phyloP scores from a whole-genome alignment of 2,888 invertebrate genomes.

The Noctua pronuba region DNA sequence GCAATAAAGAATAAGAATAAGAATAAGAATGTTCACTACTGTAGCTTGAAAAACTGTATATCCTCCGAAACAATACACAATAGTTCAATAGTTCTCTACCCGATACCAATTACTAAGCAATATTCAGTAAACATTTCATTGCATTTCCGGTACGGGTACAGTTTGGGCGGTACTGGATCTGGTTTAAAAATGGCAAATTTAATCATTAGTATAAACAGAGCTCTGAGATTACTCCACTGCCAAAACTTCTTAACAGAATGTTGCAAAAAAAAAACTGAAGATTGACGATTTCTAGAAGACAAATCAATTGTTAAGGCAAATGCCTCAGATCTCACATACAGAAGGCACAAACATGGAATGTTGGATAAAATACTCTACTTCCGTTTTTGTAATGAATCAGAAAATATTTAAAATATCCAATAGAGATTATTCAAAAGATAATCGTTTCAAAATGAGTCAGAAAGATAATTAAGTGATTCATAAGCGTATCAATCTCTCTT shows the following conservation, averaged over 20 bases:
- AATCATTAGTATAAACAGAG: background rate
- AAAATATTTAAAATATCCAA: background rate
- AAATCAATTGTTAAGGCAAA: background rate
- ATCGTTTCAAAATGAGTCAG: conserved; percentile 19
- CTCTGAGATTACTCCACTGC: background rate
- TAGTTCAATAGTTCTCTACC: background rate
- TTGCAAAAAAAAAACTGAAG: background rate
- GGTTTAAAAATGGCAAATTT: background rate
- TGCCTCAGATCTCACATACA: background rate
- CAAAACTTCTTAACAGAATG: background rate
- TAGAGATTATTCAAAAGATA: background rate
- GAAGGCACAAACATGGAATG: background rate
- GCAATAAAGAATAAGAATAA: too few species aligned
- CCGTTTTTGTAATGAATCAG: conserved; percentile 1
- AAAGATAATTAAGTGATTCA: conserved; percentile 19
- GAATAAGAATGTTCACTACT: conserved; percentile 10
- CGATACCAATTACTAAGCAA: conserved; percentile 17
- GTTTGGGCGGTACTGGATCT: too few species aligned
- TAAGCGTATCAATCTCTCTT: conserved; percentile 16
- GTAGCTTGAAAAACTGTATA: conserved; percentile 2
- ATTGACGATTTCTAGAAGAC: background rate
- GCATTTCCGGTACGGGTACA: background rate
- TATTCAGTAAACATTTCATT: conserved; percentile 11
- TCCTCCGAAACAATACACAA: conserved; percentile 21
- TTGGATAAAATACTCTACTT: background rate